Conservation (phyloP, 2,113 vertebrate species). For the Notothenia rossii region DNA sequence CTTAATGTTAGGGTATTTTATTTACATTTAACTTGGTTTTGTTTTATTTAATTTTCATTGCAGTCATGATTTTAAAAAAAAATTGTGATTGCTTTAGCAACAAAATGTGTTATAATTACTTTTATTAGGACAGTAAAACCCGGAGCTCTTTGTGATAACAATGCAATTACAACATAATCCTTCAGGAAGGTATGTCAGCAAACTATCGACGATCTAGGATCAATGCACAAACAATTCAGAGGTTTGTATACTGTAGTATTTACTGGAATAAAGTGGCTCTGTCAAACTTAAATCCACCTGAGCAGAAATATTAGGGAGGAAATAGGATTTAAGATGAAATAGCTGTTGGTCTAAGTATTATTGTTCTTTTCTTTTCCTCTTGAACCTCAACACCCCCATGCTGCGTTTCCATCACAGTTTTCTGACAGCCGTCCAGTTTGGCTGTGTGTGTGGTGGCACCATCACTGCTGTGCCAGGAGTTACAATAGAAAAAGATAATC, state of each 20-base stretch:
- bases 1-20: no score
- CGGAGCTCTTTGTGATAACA: no score
- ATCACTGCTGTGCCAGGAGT: constrained; percentile 29
- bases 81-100: no score
- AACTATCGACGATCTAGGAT: neutral
- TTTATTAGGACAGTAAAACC: no score
- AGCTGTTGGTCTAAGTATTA: neutral
- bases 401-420: constrained; percentile 5
- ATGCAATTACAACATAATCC: no score
- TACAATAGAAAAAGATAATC: constrained; percentile 34
- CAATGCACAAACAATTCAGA: no score
- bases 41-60: no score
- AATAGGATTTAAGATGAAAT: neutral
- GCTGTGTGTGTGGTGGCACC: neutral
- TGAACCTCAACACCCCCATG: neutral
- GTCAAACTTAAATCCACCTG: neutral
- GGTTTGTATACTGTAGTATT: neutral
- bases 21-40: no score
- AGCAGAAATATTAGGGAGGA: neutral
- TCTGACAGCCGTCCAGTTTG: constrained; percentile 48
- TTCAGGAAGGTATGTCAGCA: no score
- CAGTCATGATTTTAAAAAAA: no score
- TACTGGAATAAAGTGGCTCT: neutral
- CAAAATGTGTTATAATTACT: no score
- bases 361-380: accelerated